These are phyloP conservation scores for Mionectes macconnelli DNA, from an alignment of 2,113 vertebrate species.

Conservation along the genomic window DNA sequence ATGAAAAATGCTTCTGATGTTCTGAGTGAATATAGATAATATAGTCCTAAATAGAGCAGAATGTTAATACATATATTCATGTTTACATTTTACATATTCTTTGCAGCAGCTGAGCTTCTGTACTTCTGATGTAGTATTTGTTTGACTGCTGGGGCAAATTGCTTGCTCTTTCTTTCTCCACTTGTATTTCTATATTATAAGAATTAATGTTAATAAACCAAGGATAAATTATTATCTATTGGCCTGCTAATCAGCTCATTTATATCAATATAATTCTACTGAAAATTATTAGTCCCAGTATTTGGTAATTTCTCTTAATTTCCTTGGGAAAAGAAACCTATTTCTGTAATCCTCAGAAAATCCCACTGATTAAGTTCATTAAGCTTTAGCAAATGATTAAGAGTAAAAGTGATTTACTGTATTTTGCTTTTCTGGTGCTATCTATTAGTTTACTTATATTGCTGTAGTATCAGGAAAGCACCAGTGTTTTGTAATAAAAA, in stretches of 20 bases:
- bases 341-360: neutral
- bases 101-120: neutral
- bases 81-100: neutral
- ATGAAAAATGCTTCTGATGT: slow-evolving; percentile 2
- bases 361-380: neutral
- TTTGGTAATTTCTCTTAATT: neutral
- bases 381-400: neutral
- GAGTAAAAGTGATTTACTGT: neutral
- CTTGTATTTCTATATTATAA: neutral
- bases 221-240: neutral
- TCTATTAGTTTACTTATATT: neutral
- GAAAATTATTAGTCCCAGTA: neutral
- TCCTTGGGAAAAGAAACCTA: fast-evolving
- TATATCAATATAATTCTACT: neutral
- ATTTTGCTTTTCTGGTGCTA: neutral
- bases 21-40: neutral
- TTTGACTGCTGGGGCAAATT: neutral
- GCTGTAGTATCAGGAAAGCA: neutral
- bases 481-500: neutral
- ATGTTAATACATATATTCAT: neutral
- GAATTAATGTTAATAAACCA: neutral
- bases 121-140: neutral
- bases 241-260: neutral
- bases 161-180: neutral
- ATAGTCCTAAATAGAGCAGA: neutral